Percentiles rank a stretch among this genome's conserved stretches.
These are phyloP conservation scores for Archaeoteleia sp. DNA, from an alignment of 2,888 invertebrate species.

Conservation along the genomic window DNA sequence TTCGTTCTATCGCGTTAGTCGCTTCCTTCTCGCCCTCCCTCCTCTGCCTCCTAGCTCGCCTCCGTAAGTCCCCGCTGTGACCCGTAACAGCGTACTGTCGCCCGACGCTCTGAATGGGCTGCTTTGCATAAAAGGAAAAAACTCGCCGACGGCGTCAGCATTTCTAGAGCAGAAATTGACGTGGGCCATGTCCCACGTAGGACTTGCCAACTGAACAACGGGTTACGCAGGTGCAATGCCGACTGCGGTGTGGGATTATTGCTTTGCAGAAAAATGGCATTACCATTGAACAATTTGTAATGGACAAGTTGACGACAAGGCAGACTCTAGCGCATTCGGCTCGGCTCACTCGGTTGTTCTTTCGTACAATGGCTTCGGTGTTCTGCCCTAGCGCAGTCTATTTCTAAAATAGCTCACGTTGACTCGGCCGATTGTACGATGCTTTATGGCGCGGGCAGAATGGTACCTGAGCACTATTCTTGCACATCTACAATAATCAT, in stretches of 20 bases:
- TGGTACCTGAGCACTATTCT: slow-evolving; percentile 42
- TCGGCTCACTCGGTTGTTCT: slow-evolving; percentile 40
- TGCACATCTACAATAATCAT: too few species aligned
- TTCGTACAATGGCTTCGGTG: slow-evolving; percentile 41
- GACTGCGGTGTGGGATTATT: slow-evolving; percentile 17
- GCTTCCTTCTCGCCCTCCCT: slow-evolving; percentile 55
- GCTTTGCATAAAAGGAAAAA: slow-evolving; percentile 44
- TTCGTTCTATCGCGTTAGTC: slow-evolving; percentile 55
- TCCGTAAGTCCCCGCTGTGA: slow-evolving; percentile 41
- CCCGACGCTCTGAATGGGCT: slow-evolving; percentile 40
- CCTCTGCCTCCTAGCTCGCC: slow-evolving; percentile 24
- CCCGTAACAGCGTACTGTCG: slow-evolving; percentile 26
- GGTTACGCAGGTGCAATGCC: slow-evolving; percentile 36
- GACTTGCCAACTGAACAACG: slow-evolving; percentile 15
- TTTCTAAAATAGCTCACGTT: slow-evolving; percentile 52
- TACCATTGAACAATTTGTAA: slow-evolving; percentile 44
- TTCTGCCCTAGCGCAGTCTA: slow-evolving; percentile 42
- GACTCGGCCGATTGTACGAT: slow-evolving; percentile 48
- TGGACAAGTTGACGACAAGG: slow-evolving; percentile 30
- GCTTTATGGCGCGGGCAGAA: slow-evolving; percentile 46
- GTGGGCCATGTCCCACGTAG: slow-evolving; percentile 33
- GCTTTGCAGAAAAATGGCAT: slow-evolving; percentile 33
- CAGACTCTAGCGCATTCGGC: slow-evolving; percentile 16
- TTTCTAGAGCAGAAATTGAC: slow-evolving; percentile 25
- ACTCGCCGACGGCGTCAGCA: slow-evolving; percentile 30